These are phyloP conservation scores for Parauchenoglanis punctatus DNA, from an alignment of 2,797 vertebrate genomes.

Conservation along the genomic window DNA sequence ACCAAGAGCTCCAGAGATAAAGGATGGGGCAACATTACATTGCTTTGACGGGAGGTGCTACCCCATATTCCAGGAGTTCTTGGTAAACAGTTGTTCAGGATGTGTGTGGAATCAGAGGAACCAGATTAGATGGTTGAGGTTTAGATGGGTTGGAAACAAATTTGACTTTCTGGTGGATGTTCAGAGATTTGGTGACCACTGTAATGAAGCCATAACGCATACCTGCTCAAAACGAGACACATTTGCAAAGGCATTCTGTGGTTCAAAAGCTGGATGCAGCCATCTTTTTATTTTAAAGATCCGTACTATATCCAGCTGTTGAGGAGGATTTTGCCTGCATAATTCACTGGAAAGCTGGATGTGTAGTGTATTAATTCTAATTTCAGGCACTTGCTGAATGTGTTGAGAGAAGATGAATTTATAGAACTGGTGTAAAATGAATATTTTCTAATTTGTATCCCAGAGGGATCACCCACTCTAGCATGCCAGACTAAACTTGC, in stretches of 20 bases:
- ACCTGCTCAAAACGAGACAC: neutral
- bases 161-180: neutral
- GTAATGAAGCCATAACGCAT: neutral
- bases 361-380: conserved; percentile 12
- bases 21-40: neutral
- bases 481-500: conserved; percentile 23
- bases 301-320: neutral
- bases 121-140: neutral
- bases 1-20: neutral
- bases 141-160: neutral
- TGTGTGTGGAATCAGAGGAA: neutral
- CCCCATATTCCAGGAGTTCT: neutral
- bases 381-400: neutral
- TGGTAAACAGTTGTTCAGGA: neutral
- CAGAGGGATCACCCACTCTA: conserved; percentile 6
- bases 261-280: neutral
- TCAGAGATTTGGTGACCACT: neutral
- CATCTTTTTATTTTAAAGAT: neutral
- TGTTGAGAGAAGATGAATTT: conserved; percentile 19
- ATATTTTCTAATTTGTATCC: conserved; percentile 22
- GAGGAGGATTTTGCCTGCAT: neutral
- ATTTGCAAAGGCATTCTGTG: neutral
- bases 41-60: neutral
- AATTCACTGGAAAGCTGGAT: neutral
- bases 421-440: conserved; percentile 26